A percentile compares a stretch with the other conserved stretches of the same genome.
These are phyloP conservation scores for Ptilonorhynchus violaceus DNA, from an alignment of 2,113 vertebrate genomes.

Conservation along the genomic window DNA sequence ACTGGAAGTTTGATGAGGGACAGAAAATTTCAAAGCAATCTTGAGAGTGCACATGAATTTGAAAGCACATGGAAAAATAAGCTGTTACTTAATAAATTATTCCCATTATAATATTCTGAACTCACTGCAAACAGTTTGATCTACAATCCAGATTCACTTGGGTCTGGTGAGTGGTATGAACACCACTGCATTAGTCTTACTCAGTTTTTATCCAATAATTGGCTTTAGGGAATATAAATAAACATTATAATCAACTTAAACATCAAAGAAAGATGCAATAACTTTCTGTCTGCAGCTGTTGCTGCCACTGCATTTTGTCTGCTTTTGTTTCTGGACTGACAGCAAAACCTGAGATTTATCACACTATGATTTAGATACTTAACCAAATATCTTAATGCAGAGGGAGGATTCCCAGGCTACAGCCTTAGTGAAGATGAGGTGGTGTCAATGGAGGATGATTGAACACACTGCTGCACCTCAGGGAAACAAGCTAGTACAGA, in stretches of 20 bases:
- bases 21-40: background rate
- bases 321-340: background rate
- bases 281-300: background rate
- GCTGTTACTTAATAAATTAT: background rate
- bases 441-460: background rate
- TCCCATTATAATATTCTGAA: background rate
- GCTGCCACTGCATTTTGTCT: background rate
- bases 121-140: background rate
- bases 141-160: background rate
- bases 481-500: background rate
- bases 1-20: background rate
- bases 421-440: rapidly evolving
- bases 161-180: background rate
- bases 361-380: background rate
- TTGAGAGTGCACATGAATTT: background rate
- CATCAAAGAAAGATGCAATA: background rate
- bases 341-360: background rate
- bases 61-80: background rate
- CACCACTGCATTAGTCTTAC: background rate
- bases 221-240: background rate
- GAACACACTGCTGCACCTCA: background rate
- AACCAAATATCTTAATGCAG: background rate
- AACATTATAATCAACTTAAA: background rate
- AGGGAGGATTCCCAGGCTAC: background rate
- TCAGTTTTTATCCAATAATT: background rate